Evolutionary conservation across 2,888 invertebrate species (phyloP).

Genomic region (Dorcus parallelipipedus): DNA sequence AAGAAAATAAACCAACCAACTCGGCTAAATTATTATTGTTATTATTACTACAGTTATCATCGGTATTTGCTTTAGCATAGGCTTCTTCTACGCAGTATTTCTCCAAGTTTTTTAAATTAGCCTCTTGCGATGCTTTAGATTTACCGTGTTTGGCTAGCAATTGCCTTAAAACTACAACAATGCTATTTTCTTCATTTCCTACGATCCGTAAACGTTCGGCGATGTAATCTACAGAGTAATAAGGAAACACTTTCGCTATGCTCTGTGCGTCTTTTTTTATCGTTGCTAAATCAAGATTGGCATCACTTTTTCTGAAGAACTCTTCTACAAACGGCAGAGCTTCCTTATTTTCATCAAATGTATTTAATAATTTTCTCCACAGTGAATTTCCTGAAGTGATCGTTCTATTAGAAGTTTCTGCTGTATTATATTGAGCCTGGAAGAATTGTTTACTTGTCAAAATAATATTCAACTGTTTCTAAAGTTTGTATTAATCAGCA

Average conservation of each 20-base stretch:
- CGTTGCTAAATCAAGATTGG: neutral
- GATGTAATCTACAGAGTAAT: constrained; percentile 10
- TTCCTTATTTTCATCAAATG: neutral
- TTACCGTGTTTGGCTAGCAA: constrained; percentile 6
- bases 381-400: no score
- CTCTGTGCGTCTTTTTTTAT: constrained; percentile 3
- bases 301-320: constrained; percentile 9
- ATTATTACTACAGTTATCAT: neutral
- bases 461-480: no score
- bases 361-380: neutral
- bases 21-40: neutral
- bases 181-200: constrained; percentile 11
- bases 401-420: no score
- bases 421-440: no score
- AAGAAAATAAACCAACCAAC: no score
- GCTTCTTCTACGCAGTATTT: neutral
- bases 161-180: constrained; percentile 7
- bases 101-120: no score
- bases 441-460: neutral
- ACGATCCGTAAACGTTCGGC: constrained; percentile 4
- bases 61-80: neutral
- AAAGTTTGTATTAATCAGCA: no score
- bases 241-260: constrained; percentile 10
- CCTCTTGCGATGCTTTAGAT: neutral
- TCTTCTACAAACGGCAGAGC: constrained; percentile 2